Percentiles rank a stretch among this genome's conserved stretches.
Evolutionary conservation across 2,888 invertebrate genomes (phyloP).

Genomic region (Notodonta dromedarius): DNA sequence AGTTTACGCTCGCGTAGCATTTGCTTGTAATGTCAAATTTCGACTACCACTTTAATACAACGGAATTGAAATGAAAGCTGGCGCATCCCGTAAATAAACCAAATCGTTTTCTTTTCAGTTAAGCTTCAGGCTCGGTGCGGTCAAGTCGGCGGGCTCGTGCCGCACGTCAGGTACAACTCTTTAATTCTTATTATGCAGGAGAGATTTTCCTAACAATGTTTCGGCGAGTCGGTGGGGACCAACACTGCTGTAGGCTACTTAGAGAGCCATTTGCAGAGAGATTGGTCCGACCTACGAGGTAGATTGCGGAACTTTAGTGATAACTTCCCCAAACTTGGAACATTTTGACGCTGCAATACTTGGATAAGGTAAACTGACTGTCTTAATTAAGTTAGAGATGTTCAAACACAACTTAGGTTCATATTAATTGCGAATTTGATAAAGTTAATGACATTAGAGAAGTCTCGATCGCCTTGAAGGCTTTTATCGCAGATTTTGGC

Average conservation of each 20-base stretch:
- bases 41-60: conserved; percentile 29
- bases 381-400: conserved; percentile 75
- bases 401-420: conserved; percentile 59
- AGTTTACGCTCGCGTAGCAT: conserved; percentile 56
- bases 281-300: conserved; percentile 77
- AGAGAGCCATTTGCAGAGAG: conserved; percentile 76
- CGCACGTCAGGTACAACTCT: conserved; percentile 37
- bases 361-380: conserved; percentile 78
- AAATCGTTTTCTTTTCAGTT: conserved; percentile 44
- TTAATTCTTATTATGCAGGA: conserved; percentile 62
- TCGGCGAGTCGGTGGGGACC: conserved; percentile 54
- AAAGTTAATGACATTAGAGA: conserved; percentile 41
- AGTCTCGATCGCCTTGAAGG: conserved; percentile 9
- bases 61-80: conserved; percentile 54
- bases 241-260: conserved; percentile 74
- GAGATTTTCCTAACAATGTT: conserved; percentile 70
- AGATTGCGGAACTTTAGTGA: conserved; percentile 79
- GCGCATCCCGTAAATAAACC: conserved; percentile 41
- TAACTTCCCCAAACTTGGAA: conserved; percentile 79
- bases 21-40: conserved; percentile 58
- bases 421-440: conserved; percentile 53
- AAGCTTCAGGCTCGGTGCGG: conserved; percentile 29
- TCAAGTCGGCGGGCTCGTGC: conserved; percentile 38
- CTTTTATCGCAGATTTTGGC: background rate
- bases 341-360: conserved; percentile 80